A percentile compares a stretch with the other conserved stretches of the same genome.
Evolutionary conservation across 1,140 invertebrate genomes (phyloP).

Genomic region (Drosophila watanabei): DNA sequence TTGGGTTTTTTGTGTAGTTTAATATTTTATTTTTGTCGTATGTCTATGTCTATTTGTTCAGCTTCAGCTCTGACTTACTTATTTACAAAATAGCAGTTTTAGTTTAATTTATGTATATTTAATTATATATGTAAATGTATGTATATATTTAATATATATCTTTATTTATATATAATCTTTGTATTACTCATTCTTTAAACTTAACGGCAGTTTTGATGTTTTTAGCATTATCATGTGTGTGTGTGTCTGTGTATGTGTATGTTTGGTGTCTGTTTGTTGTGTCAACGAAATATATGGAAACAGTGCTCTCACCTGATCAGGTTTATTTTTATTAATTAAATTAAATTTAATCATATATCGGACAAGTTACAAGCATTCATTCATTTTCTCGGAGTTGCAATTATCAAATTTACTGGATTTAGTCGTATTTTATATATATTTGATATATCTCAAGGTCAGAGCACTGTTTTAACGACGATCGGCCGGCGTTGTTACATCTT

Average conservation of each 20-base stretch:
- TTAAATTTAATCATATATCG: neutral
- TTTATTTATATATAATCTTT: constrained; percentile 68
- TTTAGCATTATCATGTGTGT: constrained; percentile 66
- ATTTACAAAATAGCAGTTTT: constrained; percentile 81
- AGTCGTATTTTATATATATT: neutral
- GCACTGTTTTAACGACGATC: constrained; percentile 43
- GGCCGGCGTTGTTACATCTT: constrained; percentile 26
- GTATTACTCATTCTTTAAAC: constrained; percentile 78
- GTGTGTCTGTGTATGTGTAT: constrained; percentile 47
- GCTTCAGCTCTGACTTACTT: constrained; percentile 76
- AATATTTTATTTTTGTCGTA: constrained; percentile 44
- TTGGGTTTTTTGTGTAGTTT: constrained; percentile 16
- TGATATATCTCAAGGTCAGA: neutral
- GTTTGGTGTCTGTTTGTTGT: constrained; percentile 36
- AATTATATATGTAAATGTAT: constrained; percentile 64
- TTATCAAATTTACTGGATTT: neutral
- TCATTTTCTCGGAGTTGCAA: neutral
- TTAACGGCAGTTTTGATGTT: constrained; percentile 84
- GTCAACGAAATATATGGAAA: constrained; percentile 32
- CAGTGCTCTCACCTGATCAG: constrained; percentile 11
- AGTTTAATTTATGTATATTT: constrained; percentile 68
- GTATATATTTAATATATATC: constrained; percentile 62
- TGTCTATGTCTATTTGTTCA: constrained; percentile 75
- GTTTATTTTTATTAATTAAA: neutral
- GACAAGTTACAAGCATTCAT: neutral